Evolutionary conservation across 2,797 vertebrate genomes (phyloP).

Genomic region (Brachymystax lenok): DNA sequence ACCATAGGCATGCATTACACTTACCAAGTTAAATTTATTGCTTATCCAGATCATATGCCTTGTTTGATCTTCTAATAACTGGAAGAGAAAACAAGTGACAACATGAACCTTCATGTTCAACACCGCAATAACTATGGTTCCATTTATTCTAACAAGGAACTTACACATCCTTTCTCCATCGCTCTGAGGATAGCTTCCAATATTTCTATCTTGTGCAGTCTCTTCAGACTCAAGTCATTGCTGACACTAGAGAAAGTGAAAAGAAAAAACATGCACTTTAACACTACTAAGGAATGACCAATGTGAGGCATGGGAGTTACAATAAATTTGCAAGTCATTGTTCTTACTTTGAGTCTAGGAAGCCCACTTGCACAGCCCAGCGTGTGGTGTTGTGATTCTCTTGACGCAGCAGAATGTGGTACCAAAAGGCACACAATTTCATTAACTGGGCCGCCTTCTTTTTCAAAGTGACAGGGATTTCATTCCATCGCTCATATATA

Average conservation of each 20-base stretch:
- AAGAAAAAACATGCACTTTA: constrained; percentile 4
- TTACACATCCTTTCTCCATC: constrained; percentile 81
- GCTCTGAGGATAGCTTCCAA: constrained; percentile 82
- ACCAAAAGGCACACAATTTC: constrained; percentile 71
- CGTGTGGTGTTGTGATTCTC: not conserved
- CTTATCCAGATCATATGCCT: constrained; percentile 53
- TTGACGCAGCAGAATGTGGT: constrained; percentile 63
- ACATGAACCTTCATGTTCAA: not conserved
- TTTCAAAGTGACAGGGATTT: constrained; percentile 39
- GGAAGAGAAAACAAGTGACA: constrained; percentile 29
- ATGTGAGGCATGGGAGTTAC: no score
- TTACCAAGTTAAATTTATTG: constrained; percentile 62
- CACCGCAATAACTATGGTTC: not conserved
- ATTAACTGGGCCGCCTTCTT: constrained; percentile 50
- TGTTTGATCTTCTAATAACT: constrained; percentile 54
- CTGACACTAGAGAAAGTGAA: constrained; percentile 36
- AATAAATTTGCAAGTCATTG: no score
- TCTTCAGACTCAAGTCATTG: constrained; percentile 62
- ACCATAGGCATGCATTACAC: constrained; percentile 22
- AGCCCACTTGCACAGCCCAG: constrained; percentile 68
- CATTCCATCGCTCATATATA: constrained; percentile 54
- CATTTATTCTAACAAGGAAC: constrained; percentile 19
- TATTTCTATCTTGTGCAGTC: constrained; percentile 73
- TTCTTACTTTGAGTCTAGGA: constrained; percentile 66
- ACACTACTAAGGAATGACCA: no score